Evolutionary conservation across 2,888 invertebrate genomes (phyloP).

Genomic region (Leptogaster cylindrica): DNA sequence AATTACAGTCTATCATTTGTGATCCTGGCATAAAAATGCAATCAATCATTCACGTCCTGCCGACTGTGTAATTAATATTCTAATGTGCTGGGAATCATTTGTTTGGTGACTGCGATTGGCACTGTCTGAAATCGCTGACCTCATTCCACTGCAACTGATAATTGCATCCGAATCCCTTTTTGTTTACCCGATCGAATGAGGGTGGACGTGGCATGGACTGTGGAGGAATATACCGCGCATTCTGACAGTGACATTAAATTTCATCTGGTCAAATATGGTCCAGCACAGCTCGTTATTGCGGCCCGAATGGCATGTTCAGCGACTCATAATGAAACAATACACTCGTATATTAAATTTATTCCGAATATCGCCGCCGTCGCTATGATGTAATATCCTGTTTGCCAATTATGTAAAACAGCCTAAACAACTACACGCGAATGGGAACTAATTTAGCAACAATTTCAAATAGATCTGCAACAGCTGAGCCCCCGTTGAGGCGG

Average conservation of each 20-base stretch:
- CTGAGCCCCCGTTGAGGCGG: slow-evolving; percentile 20
- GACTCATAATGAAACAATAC: slow-evolving; percentile 34
- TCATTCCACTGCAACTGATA: neutral
- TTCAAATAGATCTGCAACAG: slow-evolving; percentile 26
- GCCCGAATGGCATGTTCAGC: slow-evolving; percentile 25
- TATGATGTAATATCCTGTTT: slow-evolving; percentile 34
- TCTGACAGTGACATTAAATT: slow-evolving; percentile 39
- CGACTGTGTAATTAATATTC: slow-evolving; percentile 30
- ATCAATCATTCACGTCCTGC: slow-evolving; percentile 28
- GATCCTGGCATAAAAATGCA: slow-evolving; percentile 16
- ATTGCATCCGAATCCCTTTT: neutral
- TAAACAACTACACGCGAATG: slow-evolving; percentile 18
- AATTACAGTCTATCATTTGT: slow-evolving; percentile 31
- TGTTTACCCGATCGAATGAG: no score
- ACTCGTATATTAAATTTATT: slow-evolving; percentile 37
- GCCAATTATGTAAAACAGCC: slow-evolving; percentile 32
- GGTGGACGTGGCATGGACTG: no score
- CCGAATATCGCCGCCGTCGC: slow-evolving; percentile 6
- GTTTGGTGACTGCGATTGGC: slow-evolving; percentile 12
- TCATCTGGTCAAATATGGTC: slow-evolving; percentile 35
- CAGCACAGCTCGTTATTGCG: slow-evolving; percentile 25
- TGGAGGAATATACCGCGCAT: no score
- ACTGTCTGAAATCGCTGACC: neutral
- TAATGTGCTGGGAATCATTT: slow-evolving; percentile 34
- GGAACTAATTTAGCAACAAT: slow-evolving; percentile 23